These are phyloP conservation scores for Calameuta filiformis DNA, from an alignment of 2,888 invertebrate genomes.

Conservation along the genomic window DNA sequence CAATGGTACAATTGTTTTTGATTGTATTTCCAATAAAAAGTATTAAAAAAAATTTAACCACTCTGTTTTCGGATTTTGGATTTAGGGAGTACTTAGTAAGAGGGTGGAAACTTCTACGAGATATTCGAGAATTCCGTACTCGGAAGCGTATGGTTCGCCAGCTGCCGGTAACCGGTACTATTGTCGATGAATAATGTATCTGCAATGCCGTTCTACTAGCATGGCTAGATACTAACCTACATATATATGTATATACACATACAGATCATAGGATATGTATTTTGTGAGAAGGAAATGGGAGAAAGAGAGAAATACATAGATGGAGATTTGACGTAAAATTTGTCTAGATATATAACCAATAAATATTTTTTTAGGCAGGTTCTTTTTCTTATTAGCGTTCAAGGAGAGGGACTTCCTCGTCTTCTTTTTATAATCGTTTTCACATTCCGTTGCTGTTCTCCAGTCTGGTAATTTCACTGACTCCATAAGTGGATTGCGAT, in stretches of 20 bases:
- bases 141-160: conserved; percentile 1
- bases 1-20: not conserved
- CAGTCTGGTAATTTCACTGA: not conserved
- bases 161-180: conserved; percentile 24
- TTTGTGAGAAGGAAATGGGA: not conserved
- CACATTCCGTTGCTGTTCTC: not conserved
- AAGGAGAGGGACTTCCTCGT: not conserved
- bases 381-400: not conserved
- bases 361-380: not conserved
- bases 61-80: not conserved
- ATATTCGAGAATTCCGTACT: conserved; percentile 12
- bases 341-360: not conserved
- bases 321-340: not conserved
- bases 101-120: conserved; percentile 4
- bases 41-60: no score
- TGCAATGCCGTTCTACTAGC: conserved; percentile 2
- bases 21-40: not conserved
- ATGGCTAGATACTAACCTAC: not conserved
- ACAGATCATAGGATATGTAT: not conserved
- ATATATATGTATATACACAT: not conserved
- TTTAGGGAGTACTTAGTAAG: not conserved
- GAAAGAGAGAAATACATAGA: not conserved
- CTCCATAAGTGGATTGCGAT: not conserved
- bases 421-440: not conserved
- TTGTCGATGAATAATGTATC: conserved; percentile 42